Evolutionary conservation across 2,113 vertebrate genomes (phyloP).

Genomic region (Machaerirhynchus nigripectus): DNA sequence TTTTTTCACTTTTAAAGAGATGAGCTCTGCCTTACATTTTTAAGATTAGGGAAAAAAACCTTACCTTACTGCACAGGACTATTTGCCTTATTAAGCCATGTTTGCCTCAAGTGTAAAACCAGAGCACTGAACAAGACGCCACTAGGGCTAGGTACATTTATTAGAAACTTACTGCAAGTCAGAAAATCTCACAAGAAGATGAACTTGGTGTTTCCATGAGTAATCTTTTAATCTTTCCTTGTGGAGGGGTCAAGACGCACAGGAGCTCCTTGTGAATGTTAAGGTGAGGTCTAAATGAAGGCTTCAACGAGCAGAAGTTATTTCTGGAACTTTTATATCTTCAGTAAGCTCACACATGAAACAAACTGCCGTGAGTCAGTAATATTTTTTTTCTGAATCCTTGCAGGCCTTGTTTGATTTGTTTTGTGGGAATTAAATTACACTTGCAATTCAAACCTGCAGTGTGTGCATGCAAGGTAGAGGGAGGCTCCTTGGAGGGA

Average conservation of each 20-base stretch:
- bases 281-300: neutral
- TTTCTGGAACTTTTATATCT: neutral
- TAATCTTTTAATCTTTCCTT: neutral
- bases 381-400: neutral
- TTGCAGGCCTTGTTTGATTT: neutral
- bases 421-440: neutral
- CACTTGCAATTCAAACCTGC: neutral
- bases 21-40: accelerated
- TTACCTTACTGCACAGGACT: neutral
- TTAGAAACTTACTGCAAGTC: neutral
- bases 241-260: neutral
- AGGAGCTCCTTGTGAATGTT: neutral
- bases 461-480: neutral
- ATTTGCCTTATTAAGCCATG: neutral
- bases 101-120: neutral
- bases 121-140: neutral
- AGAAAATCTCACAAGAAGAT: neutral
- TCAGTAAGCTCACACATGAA: neutral
- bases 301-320: neutral
- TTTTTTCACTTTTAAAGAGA: neutral
- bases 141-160: neutral
- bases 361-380: neutral
- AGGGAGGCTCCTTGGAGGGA: neutral
- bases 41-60: neutral
- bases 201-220: neutral